Evolutionary conservation across 2,888 invertebrate species (phyloP).

Genomic region (Syrista parreyssii): DNA sequence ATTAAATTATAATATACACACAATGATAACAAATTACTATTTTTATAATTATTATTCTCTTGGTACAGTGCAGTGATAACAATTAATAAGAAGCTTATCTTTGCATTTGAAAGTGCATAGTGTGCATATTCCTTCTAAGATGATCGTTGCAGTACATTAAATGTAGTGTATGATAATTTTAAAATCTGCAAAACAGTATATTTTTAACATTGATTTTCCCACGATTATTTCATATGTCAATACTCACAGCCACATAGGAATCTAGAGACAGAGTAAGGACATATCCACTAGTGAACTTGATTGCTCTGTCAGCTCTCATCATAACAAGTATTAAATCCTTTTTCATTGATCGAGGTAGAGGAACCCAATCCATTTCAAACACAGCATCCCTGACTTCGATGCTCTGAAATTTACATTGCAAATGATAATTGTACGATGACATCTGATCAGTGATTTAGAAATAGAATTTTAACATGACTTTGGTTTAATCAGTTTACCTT

Average conservation of each 20-base stretch:
- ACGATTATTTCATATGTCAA: too few species aligned
- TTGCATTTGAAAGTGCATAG: too few species aligned
- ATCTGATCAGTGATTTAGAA: too few species aligned
- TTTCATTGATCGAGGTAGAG: slow-evolving; percentile 20
- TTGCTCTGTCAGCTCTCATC: slow-evolving; percentile 27
- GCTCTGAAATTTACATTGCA: slow-evolving; percentile 27
- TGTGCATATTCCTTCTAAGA: too few species aligned
- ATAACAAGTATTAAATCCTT: slow-evolving; percentile 36
- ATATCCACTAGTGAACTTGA: slow-evolving; percentile 33
- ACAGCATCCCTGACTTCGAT: slow-evolving; percentile 30
- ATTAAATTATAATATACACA: too few species aligned
- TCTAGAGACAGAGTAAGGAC: slow-evolving; percentile 36
- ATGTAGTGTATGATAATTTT: slow-evolving; percentile 35
- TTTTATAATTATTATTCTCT: too few species aligned
- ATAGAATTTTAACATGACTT: too few species aligned
- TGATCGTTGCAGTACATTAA: slow-evolving; percentile 31
- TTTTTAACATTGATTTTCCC: too few species aligned
- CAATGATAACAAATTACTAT: too few species aligned
- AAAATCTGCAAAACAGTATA: slow-evolving; percentile 24
- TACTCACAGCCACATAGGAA: slow-evolving; percentile 37
- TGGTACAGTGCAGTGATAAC: too few species aligned
- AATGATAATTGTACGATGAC: too few species aligned
- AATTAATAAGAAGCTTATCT: too few species aligned
- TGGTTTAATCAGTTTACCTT: slow-evolving; percentile 20
- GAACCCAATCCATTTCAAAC: slow-evolving; percentile 38